phyloP scores from a whole-genome alignment of 2,888 invertebrate genomes.

The Hymenopus coronatus region DNA sequence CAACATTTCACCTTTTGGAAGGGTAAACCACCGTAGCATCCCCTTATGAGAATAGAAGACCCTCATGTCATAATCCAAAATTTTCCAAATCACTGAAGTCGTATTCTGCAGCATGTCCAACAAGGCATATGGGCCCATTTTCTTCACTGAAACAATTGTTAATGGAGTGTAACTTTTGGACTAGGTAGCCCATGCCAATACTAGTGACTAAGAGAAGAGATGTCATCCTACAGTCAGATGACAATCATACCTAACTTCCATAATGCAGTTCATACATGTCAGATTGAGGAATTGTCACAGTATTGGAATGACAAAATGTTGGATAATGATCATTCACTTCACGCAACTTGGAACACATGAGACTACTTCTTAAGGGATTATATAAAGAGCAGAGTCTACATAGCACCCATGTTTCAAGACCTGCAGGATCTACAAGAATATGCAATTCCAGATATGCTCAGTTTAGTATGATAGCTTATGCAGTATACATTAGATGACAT shows the following conservation, averaged over 20 bases:
- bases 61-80: too few species aligned
- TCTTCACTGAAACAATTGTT: neutral
- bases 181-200: neutral
- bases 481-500: neutral
- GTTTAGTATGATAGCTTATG: neutral
- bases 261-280: neutral
- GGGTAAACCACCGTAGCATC: too few species aligned
- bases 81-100: neutral
- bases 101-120: neutral
- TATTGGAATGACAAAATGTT: neutral
- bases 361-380: neutral
- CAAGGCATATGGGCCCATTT: neutral
- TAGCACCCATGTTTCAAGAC: too few species aligned
- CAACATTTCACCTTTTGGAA: too few species aligned
- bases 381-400: too few species aligned
- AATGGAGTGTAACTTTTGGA: neutral
- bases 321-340: neutral
- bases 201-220: neutral
- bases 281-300: neutral
- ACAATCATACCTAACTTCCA: neutral
- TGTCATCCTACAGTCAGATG: neutral
- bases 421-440: too few species aligned
- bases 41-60: too few species aligned
- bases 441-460: too few species aligned
- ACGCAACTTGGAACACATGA: neutral